These are phyloP conservation scores for Ianthella basta DNA, from an alignment of 37 sponge, comb jelly and placozoan species.

Conservation along the genomic window DNA sequence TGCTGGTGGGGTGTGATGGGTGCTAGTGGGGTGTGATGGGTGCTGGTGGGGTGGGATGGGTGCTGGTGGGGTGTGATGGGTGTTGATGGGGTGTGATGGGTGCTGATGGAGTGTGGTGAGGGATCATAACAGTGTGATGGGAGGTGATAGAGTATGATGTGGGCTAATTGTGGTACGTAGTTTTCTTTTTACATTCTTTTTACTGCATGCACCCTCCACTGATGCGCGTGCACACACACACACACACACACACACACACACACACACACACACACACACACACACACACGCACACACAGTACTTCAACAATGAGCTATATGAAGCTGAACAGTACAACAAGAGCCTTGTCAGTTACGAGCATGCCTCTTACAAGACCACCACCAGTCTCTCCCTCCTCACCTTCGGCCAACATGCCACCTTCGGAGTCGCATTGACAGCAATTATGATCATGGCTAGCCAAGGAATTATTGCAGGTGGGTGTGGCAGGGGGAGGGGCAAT, in stretches of 20 bases:
- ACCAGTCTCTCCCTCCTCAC: constrained; percentile 85
- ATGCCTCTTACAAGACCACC: constrained; percentile 88
- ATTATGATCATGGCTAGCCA: constrained; percentile 92
- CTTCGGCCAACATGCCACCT: constrained; percentile 87
- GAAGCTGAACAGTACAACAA: constrained; percentile 86
- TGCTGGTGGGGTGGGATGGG: too few relatives aligned
- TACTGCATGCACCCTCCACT: background rate
- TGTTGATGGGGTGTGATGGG: background rate
- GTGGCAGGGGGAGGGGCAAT: background rate
- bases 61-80: too few relatives aligned
- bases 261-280: too few relatives aligned
- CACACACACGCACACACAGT: constrained; percentile 40
- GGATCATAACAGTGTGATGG: too few relatives aligned
- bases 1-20: background rate
- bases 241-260: background rate
- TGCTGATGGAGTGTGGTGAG: background rate
- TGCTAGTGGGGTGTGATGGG: too few relatives aligned
- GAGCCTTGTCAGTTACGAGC: constrained; percentile 72
- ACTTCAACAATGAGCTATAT: constrained; percentile 88
- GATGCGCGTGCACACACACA: background rate
- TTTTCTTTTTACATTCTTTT: background rate
- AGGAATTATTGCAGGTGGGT: constrained; percentile 73
- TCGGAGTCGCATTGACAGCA: constrained; percentile 83
- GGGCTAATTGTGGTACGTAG: too few relatives aligned
- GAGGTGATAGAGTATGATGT: too few relatives aligned